These are phyloP conservation scores for Pseudachorutes palmiensis DNA, from an alignment of 1,140 invertebrate species.

Conservation along the genomic window DNA sequence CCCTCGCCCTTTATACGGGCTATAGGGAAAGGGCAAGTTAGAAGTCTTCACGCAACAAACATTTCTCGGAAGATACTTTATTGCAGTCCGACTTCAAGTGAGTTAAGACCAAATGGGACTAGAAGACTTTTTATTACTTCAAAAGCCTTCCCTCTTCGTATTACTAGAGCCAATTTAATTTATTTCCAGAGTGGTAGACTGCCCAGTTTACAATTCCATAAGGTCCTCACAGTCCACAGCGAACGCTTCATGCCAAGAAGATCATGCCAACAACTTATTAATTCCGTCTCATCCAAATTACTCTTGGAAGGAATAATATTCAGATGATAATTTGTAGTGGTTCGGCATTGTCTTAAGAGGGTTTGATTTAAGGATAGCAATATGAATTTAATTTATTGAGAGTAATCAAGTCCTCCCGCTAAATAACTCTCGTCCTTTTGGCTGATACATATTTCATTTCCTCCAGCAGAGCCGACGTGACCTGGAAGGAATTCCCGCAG, in stretches of 20 bases:
- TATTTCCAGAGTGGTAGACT: not conserved
- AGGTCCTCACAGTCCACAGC: not conserved
- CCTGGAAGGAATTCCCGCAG: no score
- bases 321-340: not conserved
- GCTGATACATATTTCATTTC: not conserved
- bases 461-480: no score
- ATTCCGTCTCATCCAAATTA: constrained; percentile 12
- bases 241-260: not conserved
- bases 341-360: not conserved
- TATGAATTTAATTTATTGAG: no score
- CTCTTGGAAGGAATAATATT: not conserved
- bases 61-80: not conserved
- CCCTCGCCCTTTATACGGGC: not conserved
- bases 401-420: no score
- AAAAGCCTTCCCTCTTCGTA: not conserved
- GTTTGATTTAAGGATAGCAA: constrained; percentile 1
- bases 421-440: not conserved
- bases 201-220: constrained; percentile 9
- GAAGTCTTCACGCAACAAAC: constrained; percentile 4
- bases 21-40: not conserved
- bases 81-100: not conserved
- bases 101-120: not conserved
- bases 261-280: constrained; percentile 5
- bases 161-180: constrained; percentile 5
- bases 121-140: constrained; percentile 7